phyloP scores from a whole-genome alignment of 2,113 vertebrate species.

The Heteronetta atricapilla region DNA sequence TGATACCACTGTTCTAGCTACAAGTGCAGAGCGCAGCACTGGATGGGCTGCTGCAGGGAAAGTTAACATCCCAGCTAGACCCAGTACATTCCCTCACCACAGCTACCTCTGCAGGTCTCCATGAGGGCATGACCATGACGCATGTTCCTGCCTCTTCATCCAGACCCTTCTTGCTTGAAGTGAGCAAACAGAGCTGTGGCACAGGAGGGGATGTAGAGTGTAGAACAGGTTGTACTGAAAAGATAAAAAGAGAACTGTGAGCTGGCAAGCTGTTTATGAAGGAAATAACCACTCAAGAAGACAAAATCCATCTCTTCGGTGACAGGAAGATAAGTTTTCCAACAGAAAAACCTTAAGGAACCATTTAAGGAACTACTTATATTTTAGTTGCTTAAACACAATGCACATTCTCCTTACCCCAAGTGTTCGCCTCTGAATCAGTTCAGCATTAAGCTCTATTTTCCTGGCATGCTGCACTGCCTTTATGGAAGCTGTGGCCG shows the following conservation, averaged over 20 bases:
- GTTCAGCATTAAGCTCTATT: neutral
- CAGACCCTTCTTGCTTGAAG: neutral
- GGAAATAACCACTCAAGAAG: neutral
- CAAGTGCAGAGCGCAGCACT: too few species aligned
- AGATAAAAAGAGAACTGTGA: neutral
- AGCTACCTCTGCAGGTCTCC: neutral
- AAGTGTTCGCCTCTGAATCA: neutral
- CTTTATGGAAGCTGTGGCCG: neutral
- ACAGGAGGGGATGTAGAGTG: neutral
- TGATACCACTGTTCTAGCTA: too few species aligned
- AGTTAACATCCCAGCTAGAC: too few species aligned
- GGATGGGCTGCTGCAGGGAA: too few species aligned
- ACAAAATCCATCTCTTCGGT: neutral
- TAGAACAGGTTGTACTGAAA: neutral
- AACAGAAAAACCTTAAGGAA: neutral
- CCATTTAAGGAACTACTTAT: neutral
- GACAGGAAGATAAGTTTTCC: neutral
- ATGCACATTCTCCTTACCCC: neutral
- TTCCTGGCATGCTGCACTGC: neutral
- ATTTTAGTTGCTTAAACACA: neutral
- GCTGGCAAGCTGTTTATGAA: neutral
- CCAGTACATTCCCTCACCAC: too few species aligned
- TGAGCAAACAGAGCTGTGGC: rapidly evolving
- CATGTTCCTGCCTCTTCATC: neutral
- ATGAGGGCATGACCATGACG: too few species aligned